Evolutionary conservation across 2,797 vertebrate species (phyloP).

Genomic region (Mastacembelus armatus): DNA sequence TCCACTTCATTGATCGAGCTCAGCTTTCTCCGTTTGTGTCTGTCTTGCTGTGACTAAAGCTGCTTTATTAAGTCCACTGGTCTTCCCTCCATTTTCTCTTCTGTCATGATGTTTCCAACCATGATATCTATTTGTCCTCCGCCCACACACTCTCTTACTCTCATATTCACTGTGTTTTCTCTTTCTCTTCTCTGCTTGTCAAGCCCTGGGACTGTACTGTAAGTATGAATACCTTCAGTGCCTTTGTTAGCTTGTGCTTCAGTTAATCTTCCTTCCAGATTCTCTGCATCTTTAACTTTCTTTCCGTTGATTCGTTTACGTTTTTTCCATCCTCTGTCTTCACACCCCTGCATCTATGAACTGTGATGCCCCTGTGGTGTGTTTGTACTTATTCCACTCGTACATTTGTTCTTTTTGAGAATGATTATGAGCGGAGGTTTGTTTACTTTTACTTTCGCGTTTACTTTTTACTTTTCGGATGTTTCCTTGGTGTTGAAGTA

Average conservation of each 20-base stretch:
- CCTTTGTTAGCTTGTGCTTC: conserved; percentile 30
- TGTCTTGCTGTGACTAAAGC: conserved; percentile 48
- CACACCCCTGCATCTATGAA: not conserved
- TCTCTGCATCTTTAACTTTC: not conserved
- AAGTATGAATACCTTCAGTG: conserved; percentile 64
- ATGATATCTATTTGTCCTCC: conserved; percentile 23
- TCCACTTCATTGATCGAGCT: no score
- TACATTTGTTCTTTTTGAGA: no score
- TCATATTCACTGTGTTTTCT: conserved; percentile 60
- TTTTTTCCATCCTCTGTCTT: not conserved
- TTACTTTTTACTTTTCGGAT: no score
- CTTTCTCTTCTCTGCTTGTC: conserved; percentile 57
- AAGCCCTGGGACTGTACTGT: conserved; percentile 82
- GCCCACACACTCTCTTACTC: conserved; percentile 30
- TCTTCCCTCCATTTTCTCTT: conserved; percentile 44
- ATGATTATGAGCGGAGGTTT: no score
- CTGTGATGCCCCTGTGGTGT: not conserved
- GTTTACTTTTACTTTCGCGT: no score
- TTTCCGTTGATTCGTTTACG: conserved; percentile 3
- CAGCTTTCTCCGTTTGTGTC: not conserved
- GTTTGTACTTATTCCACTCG: not conserved
- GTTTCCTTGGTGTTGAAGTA: no score
- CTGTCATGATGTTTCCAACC: conserved; percentile 49
- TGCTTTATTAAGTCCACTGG: conserved; percentile 36
- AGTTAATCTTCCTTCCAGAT: conserved; percentile 14